Conservation (phyloP, 2,888 invertebrate species). For the Nebria salina region DNA sequence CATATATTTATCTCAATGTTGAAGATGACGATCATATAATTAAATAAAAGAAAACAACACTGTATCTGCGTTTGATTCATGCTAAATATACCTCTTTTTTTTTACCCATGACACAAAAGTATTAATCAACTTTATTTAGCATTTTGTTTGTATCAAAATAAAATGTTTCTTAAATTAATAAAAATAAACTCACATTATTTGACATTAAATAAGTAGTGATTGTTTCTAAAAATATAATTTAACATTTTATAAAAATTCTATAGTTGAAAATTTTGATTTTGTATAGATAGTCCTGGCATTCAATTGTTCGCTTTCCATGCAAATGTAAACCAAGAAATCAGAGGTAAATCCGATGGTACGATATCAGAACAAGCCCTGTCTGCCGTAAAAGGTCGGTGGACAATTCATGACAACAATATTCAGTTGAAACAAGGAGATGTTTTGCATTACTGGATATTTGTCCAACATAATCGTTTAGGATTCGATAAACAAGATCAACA, state of each 20-base stretch:
- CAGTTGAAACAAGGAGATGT: constrained; percentile 66
- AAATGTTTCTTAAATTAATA: too few relatives aligned
- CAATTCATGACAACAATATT: constrained; percentile 62
- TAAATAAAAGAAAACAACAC: background rate
- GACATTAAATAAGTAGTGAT: too few relatives aligned
- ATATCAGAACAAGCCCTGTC: constrained; percentile 64
- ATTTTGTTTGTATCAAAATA: too few relatives aligned
- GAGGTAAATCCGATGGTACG: constrained; percentile 64
- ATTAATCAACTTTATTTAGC: background rate
- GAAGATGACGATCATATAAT: background rate
- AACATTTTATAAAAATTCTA: background rate
- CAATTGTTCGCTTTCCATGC: constrained; percentile 73
- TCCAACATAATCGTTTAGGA: constrained; percentile 65
- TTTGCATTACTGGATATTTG: constrained; percentile 71
- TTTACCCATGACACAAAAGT: background rate
- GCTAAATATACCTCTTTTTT: background rate
- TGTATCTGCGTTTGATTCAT: background rate
- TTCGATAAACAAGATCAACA: constrained; percentile 62
- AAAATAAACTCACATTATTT: too few relatives aligned
- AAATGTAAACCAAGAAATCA: constrained; percentile 68
- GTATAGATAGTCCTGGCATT: constrained; percentile 65
- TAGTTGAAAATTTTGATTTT: background rate
- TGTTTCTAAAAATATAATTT: too few relatives aligned
- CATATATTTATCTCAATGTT: background rate
- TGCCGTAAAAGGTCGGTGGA: constrained; percentile 65